Evolutionary conservation across 2,888 invertebrate genomes (phyloP).

Genomic region (Schizaphis graminum): DNA sequence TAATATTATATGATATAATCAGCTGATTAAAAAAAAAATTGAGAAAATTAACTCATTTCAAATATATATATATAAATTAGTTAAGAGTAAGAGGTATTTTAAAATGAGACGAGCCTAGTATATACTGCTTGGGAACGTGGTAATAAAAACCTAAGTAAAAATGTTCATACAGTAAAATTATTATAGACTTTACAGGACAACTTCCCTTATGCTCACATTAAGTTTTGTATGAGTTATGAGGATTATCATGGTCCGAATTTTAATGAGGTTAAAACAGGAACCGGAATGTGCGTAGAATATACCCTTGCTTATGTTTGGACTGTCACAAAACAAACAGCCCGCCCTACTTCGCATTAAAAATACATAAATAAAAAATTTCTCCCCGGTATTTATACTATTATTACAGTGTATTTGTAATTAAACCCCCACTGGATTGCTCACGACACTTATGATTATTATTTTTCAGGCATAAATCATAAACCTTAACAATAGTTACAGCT

Average conservation of each 20-base stretch:
- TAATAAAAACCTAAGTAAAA: not conserved
- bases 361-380: conserved; percentile 59
- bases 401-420: conserved; percentile 64
- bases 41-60: not conserved
- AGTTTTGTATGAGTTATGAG: not conserved
- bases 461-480: conserved; percentile 62
- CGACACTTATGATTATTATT: conserved; percentile 63
- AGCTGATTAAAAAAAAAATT: not conserved
- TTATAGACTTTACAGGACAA: not conserved
- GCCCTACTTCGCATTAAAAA: conserved; percentile 59
- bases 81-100: not conserved
- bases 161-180: not conserved
- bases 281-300: conserved; percentile 24
- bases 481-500: conserved; percentile 60
- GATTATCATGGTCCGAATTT: conserved; percentile 50
- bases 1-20: not conserved
- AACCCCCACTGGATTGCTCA: conserved; percentile 45
- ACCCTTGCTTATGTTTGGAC: conserved; percentile 50
- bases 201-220: not conserved
- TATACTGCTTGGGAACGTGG: not conserved
- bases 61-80: not conserved
- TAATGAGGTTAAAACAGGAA: conserved; percentile 44
- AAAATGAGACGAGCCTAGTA: not conserved
- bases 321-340: conserved; percentile 60
- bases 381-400: conserved; percentile 61